Percentiles rank a stretch among this genome's conserved stretches.
These are phyloP conservation scores for Strix occidentalis DNA, from an alignment of 2,797 vertebrate species.

Conservation along the genomic window DNA sequence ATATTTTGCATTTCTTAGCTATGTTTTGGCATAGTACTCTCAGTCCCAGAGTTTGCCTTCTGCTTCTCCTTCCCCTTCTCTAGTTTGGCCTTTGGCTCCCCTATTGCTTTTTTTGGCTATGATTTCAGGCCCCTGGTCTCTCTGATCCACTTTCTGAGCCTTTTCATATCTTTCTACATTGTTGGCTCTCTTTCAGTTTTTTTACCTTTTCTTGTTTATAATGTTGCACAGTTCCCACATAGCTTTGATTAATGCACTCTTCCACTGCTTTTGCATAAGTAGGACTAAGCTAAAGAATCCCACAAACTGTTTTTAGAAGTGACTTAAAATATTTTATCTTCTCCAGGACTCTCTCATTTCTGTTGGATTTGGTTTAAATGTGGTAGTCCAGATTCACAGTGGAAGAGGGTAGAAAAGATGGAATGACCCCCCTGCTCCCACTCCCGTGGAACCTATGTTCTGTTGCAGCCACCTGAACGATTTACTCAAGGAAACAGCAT, in stretches of 20 bases:
- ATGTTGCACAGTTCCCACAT: background rate
- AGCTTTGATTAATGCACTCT: conserved; percentile 36
- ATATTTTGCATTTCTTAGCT: background rate
- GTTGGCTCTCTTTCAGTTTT: background rate
- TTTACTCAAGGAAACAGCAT: background rate
- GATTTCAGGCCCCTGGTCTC: background rate
- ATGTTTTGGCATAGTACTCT: background rate
- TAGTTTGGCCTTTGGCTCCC: conserved; percentile 34
- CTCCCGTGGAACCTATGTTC: background rate
- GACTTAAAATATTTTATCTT: background rate
- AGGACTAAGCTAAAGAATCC: conserved; percentile 21
- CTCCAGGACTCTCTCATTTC: background rate
- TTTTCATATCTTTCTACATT: background rate
- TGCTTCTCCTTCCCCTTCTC: background rate
- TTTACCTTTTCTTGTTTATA: background rate
- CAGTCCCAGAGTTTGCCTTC: background rate
- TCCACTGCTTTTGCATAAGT: background rate
- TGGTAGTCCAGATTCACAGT: background rate
- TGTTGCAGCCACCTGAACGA: background rate
- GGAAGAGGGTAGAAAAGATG: background rate
- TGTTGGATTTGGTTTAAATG: background rate
- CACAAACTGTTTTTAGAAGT: background rate
- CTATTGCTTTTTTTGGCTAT: conserved; percentile 17
- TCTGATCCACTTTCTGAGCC: conserved; percentile 30
- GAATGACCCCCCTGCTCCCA: accelerated